Conservation (phyloP, 2,113 vertebrate species). For the Hippocampus mohnikei region DNA sequence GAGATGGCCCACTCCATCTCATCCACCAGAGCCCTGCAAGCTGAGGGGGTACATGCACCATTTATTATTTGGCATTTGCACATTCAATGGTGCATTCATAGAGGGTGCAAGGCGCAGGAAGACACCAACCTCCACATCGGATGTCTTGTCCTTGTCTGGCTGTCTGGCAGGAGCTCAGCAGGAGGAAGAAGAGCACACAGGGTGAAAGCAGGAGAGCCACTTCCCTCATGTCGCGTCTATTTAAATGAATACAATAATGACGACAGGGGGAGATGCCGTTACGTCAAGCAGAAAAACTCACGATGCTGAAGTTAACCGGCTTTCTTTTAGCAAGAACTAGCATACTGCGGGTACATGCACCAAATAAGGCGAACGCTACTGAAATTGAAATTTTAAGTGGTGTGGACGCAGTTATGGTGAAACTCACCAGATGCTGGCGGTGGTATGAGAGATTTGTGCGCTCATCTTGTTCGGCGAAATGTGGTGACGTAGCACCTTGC, state of each 20-base stretch:
- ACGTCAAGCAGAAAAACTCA: constrained; percentile 3
- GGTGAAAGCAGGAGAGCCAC: constrained; percentile 33
- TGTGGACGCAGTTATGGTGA: constrained; percentile 10
- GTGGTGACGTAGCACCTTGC: constrained; percentile 70
- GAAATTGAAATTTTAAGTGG: not conserved
- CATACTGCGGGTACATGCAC: not conserved
- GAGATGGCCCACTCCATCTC: constrained; percentile 95
- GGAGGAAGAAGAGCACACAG: constrained; percentile 49
- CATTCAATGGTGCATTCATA: not conserved
- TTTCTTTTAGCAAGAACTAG: not conserved
- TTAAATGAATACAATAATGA: constrained; percentile 8
- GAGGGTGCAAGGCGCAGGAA: too few species aligned
- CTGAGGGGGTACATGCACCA: constrained; percentile 51
- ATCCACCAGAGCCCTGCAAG: constrained; percentile 91
- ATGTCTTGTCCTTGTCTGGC: constrained; percentile 72
- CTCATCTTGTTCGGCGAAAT: constrained; percentile 49
- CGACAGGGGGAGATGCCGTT: not conserved
- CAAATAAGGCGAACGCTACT: too few species aligned
- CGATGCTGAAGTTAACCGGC: not conserved
- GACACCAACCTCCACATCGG: constrained; percentile 70
- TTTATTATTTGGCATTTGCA: not conserved
- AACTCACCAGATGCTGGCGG: constrained; percentile 35
- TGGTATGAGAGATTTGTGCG: constrained; percentile 29
- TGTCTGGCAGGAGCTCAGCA: constrained; percentile 43
- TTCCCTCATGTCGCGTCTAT: constrained; percentile 60